These are phyloP conservation scores for Acanthopagrus latus DNA, from an alignment of 2,797 vertebrate genomes.

Conservation along the genomic window DNA sequence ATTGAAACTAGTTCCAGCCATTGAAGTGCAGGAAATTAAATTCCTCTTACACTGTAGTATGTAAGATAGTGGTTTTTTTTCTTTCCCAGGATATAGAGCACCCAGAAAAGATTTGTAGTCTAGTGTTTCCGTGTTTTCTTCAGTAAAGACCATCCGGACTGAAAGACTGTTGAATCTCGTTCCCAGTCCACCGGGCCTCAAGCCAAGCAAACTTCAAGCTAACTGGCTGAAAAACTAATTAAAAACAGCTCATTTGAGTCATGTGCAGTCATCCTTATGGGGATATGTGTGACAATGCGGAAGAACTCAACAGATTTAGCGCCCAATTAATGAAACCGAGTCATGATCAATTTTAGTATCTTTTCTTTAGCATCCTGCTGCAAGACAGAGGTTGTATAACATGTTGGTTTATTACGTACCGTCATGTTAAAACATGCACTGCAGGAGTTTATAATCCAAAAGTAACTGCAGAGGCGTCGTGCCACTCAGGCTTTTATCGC, in stretches of 20 bases:
- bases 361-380: slow-evolving; percentile 1
- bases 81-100: slow-evolving; percentile 25
- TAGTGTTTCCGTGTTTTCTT: slow-evolving; percentile 29
- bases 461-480: slow-evolving; percentile 23
- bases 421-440: slow-evolving; percentile 11
- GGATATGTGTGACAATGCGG: slow-evolving; percentile 29
- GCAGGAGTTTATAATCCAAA: slow-evolving; percentile 8
- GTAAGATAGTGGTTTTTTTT: slow-evolving; percentile 28
- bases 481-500: slow-evolving; percentile 31
- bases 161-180: slow-evolving; percentile 6
- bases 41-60: slow-evolving; percentile 2
- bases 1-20: slow-evolving; percentile 3
- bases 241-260: slow-evolving; percentile 58
- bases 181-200: slow-evolving; percentile 8
- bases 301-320: slow-evolving; percentile 38
- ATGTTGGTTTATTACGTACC: not conserved
- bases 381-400: slow-evolving; percentile 9
- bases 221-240: slow-evolving; percentile 52
- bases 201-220: not conserved
- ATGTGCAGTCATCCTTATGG: slow-evolving; percentile 30
- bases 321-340: slow-evolving; percentile 22
- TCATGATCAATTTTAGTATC: slow-evolving; percentile 35
- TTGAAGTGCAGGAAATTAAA: slow-evolving; percentile 24
- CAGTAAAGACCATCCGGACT: not conserved
- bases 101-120: not conserved